Percentiles rank a stretch among this genome's conserved stretches.
Conservation (phyloP, 2,113 vertebrate species). For the Turnix velox region DNA sequence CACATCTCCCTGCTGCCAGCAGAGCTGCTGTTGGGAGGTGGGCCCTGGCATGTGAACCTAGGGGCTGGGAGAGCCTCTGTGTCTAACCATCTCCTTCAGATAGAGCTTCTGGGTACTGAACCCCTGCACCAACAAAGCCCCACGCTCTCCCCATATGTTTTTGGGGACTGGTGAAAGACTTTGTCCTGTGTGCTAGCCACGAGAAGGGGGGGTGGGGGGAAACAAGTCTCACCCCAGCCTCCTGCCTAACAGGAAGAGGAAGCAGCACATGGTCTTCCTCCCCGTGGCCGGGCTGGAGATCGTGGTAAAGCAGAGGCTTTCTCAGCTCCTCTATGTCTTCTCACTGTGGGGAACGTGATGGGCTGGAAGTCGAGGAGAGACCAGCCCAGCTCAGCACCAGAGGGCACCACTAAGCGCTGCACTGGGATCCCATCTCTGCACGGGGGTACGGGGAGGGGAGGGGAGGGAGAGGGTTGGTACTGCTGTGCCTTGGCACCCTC, state of each 20-base stretch:
- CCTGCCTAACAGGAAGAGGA: neutral
- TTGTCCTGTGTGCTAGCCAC: neutral
- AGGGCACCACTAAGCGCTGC: neutral
- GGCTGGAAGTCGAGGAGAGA: neutral
- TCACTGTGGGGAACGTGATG: accelerated
- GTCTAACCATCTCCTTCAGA: neutral
- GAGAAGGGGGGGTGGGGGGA: neutral
- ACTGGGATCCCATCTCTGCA: neutral
- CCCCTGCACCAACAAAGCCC: accelerated
- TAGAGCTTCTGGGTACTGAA: neutral
- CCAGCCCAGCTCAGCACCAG: neutral
- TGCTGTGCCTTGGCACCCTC: conserved; percentile 23
- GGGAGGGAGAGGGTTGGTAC: neutral
- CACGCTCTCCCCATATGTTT: neutral
- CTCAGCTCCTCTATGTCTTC: neutral
- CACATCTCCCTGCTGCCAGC: neutral
- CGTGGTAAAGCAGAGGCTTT: neutral
- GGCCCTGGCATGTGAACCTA: neutral
- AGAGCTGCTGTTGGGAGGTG: neutral
- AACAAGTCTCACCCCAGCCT: neutral
- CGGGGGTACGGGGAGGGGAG: accelerated
- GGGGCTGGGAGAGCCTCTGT: neutral
- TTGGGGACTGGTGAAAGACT: neutral
- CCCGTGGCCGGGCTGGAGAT: neutral
- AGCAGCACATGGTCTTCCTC: neutral